phyloP scores from a whole-genome alignment of 2,888 invertebrate species.

The Papilio demoleus region DNA sequence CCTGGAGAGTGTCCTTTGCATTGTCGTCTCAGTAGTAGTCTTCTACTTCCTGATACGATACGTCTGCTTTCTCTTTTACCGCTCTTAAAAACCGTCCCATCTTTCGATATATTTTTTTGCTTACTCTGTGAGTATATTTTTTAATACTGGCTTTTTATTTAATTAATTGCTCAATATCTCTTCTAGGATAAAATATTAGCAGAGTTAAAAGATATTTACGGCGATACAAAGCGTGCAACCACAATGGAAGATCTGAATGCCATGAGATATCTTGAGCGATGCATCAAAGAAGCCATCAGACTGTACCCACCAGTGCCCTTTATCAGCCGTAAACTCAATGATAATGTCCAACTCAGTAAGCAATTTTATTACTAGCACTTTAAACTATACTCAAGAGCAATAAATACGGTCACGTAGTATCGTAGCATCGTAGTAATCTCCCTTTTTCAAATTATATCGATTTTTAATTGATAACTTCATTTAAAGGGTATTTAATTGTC shows the following conservation, averaged over 20 bases:
- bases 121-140: neutral
- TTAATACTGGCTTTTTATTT: neutral
- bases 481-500: too few relatives aligned
- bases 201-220: conserved; percentile 85
- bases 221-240: conserved; percentile 83
- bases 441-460: too few relatives aligned
- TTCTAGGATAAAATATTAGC: conserved; percentile 84
- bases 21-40: neutral
- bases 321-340: conserved; percentile 82
- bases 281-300: conserved; percentile 87
- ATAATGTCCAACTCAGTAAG: conserved; percentile 84
- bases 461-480: too few relatives aligned
- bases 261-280: conserved; percentile 87
- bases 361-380: neutral
- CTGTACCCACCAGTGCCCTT: conserved; percentile 87
- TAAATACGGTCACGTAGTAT: too few relatives aligned
- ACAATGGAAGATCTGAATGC: conserved; percentile 84
- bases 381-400: too few relatives aligned
- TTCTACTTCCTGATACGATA: neutral
- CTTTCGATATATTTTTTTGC: neutral
- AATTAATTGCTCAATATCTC: neutral
- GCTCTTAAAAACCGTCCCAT: too few relatives aligned
- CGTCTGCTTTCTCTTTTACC: conserved; percentile 6
- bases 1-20: neutral
- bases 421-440: too few relatives aligned